Conservation (phyloP, 2,888 invertebrate species). For the Caenorhabditis drosophilae region DNA sequence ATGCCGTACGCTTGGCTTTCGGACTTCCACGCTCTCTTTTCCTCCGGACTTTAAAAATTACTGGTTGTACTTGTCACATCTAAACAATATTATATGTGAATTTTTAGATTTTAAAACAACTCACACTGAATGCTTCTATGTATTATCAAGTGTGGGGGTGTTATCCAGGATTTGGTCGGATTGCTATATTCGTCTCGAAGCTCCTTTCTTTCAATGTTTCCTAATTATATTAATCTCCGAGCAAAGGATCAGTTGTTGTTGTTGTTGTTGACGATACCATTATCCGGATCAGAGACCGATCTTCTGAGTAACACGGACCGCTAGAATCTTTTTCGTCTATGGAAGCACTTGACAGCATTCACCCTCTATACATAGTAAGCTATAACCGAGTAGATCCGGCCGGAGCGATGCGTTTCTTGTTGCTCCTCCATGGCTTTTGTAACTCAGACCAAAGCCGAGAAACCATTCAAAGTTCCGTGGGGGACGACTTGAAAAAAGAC, state of each 20-base stretch:
- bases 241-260: constrained; percentile 12
- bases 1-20: constrained; percentile 8
- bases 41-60: constrained; percentile 2
- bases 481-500: constrained; percentile 4
- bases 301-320: constrained; percentile 12
- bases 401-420: constrained; percentile 11
- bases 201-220: constrained; percentile 10
- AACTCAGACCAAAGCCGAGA: constrained; percentile 13
- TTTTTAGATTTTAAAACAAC: constrained; percentile 9
- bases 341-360: constrained; percentile 11
- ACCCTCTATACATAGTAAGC: constrained; percentile 10
- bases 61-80: constrained; percentile 5
- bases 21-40: constrained; percentile 2
- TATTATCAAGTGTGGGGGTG: constrained; percentile 3
- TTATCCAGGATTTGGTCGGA: constrained; percentile 12
- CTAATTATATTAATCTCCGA: constrained; percentile 10
- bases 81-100: constrained; percentile 11
- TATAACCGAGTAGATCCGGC: constrained; percentile 9
- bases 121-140: constrained; percentile 8
- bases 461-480: constrained; percentile 7
- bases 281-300: constrained; percentile 10
- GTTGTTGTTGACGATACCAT: constrained; percentile 15
- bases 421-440: constrained; percentile 9
- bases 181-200: constrained; percentile 3
- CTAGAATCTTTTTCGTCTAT: constrained; percentile 11